Evolutionary conservation across 30 jellyfish, hydroid and myxozoan species (phyloP).

Genomic region (Turritopsis dohrnii): DNA sequence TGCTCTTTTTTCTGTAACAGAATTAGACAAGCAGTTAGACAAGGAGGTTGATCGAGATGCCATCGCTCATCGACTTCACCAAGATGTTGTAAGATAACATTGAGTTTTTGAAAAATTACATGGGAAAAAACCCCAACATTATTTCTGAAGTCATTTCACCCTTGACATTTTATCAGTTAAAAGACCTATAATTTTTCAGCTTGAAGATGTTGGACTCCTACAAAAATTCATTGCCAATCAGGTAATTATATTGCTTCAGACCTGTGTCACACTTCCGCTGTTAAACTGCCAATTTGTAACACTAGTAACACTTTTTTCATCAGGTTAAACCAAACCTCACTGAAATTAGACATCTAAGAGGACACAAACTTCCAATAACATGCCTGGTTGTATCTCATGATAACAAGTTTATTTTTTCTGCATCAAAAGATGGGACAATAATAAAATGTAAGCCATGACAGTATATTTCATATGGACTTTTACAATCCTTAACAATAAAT

Average conservation of each 20-base stretch:
- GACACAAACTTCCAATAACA: constrained; percentile 81
- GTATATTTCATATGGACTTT: neutral
- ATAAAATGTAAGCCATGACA: constrained; percentile 78
- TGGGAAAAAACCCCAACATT: neutral
- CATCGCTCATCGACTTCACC: constrained; percentile 79
- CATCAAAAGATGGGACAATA: constrained; percentile 86
- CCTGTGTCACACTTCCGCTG: no score
- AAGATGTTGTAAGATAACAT: constrained; percentile 67
- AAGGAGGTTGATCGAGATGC: constrained; percentile 76
- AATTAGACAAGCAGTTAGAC: constrained; percentile 41
- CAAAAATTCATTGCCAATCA: constrained; percentile 68
- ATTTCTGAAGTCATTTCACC: neutral
- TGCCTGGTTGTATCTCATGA: constrained; percentile 69
- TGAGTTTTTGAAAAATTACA: neutral
- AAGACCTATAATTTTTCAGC: constrained; percentile 31
- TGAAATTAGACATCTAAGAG: constrained; percentile 43
- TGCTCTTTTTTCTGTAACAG: constrained; percentile 16
- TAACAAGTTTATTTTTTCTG: constrained; percentile 59
- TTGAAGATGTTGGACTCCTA: constrained; percentile 76
- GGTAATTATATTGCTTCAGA: constrained; percentile 28
- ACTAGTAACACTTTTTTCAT: no score
- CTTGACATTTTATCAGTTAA: neutral
- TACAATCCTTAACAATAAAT: neutral
- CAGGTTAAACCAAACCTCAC: constrained; percentile 40
- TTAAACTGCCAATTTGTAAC: no score